These are phyloP conservation scores for Euschistus heros DNA, from an alignment of 1,140 invertebrate genomes.

Conservation along the genomic window DNA sequence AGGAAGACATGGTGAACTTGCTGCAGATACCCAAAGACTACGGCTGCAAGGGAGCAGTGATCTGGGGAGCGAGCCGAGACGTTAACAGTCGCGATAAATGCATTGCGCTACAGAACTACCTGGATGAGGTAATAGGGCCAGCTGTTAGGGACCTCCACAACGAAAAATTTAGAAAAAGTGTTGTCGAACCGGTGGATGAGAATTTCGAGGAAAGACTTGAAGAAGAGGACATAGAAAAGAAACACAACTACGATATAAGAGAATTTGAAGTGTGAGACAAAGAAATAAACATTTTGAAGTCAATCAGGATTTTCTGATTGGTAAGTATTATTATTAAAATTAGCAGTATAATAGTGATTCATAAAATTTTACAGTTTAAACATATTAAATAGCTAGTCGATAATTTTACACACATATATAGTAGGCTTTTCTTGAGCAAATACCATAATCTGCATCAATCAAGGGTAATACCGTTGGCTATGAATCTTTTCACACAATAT, in stretches of 20 bases:
- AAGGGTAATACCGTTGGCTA: too few species aligned
- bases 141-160: neutral
- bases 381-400: too few species aligned
- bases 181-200: neutral
- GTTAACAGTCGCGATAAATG: constrained; percentile 53
- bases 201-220: neutral
- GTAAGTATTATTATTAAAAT: too few species aligned
- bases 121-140: constrained; percentile 50
- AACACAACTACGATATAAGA: neutral
- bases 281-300: neutral
- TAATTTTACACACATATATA: too few species aligned
- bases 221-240: neutral
- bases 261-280: neutral
- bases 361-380: too few species aligned
- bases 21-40: constrained; percentile 42
- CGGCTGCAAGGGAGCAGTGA: constrained; percentile 48
- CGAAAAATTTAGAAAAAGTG: neutral
- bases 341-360: too few species aligned
- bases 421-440: too few species aligned
- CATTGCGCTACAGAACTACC: constrained; percentile 43
- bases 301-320: too few species aligned
- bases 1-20: constrained; percentile 46
- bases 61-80: constrained; percentile 64
- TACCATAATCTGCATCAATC: too few species aligned
- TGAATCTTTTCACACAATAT: too few species aligned